Evolutionary conservation across 2,888 invertebrate genomes (phyloP).

Genomic region (Heliconius ismenius): DNA sequence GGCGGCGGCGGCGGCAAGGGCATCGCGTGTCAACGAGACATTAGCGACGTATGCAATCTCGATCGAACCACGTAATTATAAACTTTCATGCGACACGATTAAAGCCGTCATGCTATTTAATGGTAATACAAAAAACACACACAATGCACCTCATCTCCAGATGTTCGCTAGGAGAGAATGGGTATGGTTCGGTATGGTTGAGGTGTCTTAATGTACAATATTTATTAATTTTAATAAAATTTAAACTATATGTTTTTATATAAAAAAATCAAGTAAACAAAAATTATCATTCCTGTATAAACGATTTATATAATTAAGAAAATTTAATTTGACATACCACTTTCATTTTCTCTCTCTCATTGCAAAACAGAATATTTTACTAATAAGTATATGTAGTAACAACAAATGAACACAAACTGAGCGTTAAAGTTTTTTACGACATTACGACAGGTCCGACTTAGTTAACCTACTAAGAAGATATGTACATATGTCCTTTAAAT

Average conservation of each 20-base stretch:
- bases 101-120: slow-evolving; percentile 43
- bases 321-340: too few relatives aligned
- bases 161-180: neutral
- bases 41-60: slow-evolving; percentile 56
- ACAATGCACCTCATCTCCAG: slow-evolving; percentile 14
- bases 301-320: too few relatives aligned
- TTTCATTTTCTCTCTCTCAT: neutral
- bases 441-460: slow-evolving; percentile 23
- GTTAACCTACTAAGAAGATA: slow-evolving; percentile 23
- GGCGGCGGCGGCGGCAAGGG: slow-evolving; percentile 44
- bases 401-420: slow-evolving; percentile 10
- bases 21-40: slow-evolving; percentile 60
- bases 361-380: slow-evolving; percentile 11
- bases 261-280: too few relatives aligned
- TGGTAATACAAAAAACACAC: slow-evolving; percentile 37
- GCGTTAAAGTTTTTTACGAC: slow-evolving; percentile 32
- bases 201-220: neutral
- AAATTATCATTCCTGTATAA: too few relatives aligned
- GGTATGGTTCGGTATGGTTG: neutral
- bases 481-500: slow-evolving; percentile 7
- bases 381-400: slow-evolving; percentile 11
- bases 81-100: slow-evolving; percentile 50
- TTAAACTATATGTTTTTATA: too few relatives aligned
- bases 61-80: slow-evolving; percentile 56
- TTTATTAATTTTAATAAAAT: too few relatives aligned